phyloP scores from a whole-genome alignment of 1,140 invertebrate species.

The Parasteatoda tepidariorum region DNA sequence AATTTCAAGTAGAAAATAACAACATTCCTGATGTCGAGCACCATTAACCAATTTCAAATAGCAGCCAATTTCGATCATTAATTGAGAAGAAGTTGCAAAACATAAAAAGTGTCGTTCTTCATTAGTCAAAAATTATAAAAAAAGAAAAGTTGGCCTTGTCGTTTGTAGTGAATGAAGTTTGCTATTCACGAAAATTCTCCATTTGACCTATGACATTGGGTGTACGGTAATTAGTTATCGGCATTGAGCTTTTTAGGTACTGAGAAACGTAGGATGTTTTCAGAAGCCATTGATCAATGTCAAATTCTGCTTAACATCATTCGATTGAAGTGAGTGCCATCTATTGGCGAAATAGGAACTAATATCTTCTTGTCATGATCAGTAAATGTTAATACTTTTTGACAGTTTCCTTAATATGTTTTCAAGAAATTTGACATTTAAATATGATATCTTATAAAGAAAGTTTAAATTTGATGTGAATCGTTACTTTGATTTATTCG shows the following conservation, averaged over 20 bases:
- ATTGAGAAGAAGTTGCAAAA: constrained; percentile 48
- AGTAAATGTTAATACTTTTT: neutral
- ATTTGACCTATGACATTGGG: constrained; percentile 57
- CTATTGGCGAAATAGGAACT: constrained; percentile 24
- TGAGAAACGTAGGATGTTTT: constrained; percentile 39
- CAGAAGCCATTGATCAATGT: constrained; percentile 55
- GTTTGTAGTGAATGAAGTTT: constrained; percentile 26
- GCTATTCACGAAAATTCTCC: constrained; percentile 45
- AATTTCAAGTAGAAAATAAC: too few relatives aligned
- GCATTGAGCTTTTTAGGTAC: constrained; percentile 47
- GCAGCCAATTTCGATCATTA: constrained; percentile 51
- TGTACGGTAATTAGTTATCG: constrained; percentile 58
- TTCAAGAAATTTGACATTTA: neutral
- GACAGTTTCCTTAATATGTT: neutral
- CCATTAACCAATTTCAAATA: constrained; percentile 48
- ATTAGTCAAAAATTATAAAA: constrained; percentile 41
- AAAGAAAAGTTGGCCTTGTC: constrained; percentile 38
- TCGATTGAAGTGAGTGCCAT: constrained; percentile 24
- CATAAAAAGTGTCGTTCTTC: constrained; percentile 50
- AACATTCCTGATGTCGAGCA: constrained; percentile 14
- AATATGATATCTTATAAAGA: neutral
- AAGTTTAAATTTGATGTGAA: too few relatives aligned
- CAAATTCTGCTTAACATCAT: constrained; percentile 34
- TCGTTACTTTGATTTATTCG: too few relatives aligned
- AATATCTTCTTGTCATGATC: neutral